Conservation (phyloP, 2,888 invertebrate genomes). For the Leucophenga montana region DNA sequence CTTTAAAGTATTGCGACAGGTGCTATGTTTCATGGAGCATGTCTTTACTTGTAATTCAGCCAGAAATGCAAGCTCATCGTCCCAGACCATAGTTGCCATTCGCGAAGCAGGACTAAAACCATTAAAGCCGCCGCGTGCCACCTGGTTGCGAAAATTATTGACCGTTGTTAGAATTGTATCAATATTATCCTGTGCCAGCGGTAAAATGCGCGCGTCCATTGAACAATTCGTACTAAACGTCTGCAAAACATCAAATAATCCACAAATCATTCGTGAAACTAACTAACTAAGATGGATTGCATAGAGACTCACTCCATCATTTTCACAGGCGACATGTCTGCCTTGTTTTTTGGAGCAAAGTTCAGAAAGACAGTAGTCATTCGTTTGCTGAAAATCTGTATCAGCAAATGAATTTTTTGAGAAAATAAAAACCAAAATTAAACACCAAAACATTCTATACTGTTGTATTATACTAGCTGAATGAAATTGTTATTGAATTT, state of each 20-base stretch:
- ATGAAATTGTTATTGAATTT: no score
- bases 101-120: slow-evolving; percentile 21
- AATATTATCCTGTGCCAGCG: no score
- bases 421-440: no score
- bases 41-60: slow-evolving; percentile 13
- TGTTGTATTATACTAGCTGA: no score
- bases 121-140: slow-evolving; percentile 30
- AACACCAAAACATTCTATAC: no score
- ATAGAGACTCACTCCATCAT: background rate
- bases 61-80: slow-evolving; percentile 19
- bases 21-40: background rate
- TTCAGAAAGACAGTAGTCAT: background rate
- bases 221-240: background rate
- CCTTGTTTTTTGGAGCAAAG: background rate
- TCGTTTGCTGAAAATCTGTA: no score
- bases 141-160: slow-evolving; percentile 33
- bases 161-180: slow-evolving; percentile 2
- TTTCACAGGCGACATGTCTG: background rate
- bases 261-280: no score
- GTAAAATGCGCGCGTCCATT: background rate
- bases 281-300: no score
- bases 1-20: background rate
- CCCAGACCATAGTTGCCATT: slow-evolving; percentile 22
- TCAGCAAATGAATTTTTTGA: no score
- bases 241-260: background rate